These are phyloP conservation scores for Potamilus streckersoni DNA, from an alignment of 1,140 invertebrate genomes.

Conservation along the genomic window DNA sequence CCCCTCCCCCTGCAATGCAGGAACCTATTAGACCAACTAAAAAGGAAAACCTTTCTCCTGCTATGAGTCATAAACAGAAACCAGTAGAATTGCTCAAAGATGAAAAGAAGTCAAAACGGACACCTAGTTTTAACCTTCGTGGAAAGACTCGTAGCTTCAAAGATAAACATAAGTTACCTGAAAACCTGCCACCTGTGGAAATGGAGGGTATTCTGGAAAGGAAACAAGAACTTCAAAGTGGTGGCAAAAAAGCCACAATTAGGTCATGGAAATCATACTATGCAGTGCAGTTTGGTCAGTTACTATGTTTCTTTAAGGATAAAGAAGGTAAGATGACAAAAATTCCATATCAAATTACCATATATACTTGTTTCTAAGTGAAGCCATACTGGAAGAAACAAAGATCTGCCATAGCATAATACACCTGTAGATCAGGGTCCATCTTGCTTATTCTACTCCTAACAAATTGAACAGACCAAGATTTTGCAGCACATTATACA, in stretches of 20 bases:
- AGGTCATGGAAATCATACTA: conserved; percentile 96
- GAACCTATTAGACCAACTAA: conserved; percentile 36
- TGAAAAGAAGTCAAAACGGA: conserved; percentile 74
- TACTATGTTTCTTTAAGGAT: conserved; percentile 98
- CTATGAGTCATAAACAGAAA: conserved; percentile 54
- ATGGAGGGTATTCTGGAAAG: conserved; percentile 92
- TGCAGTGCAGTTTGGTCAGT: conserved; percentile 94
- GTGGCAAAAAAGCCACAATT: conserved; percentile 93
- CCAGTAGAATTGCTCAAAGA: conserved; percentile 49
- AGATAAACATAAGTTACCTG: conserved; percentile 66
- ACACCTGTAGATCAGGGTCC: too few species aligned
- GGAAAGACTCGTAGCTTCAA: conserved; percentile 86
- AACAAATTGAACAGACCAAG: too few species aligned
- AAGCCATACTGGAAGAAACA: too few species aligned
- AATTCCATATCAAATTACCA: neutral
- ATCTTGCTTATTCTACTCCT: too few species aligned
- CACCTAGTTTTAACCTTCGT: conserved; percentile 94
- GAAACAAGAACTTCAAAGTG: conserved; percentile 93
- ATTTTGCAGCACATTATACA: too few species aligned
- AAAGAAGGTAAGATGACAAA: conserved; percentile 76
- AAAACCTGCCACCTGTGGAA: conserved; percentile 87
- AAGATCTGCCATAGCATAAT: too few species aligned
- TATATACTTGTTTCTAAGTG: too few species aligned
- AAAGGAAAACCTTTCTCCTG: conserved; percentile 72
- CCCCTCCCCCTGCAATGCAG: conserved; percentile 46